These are phyloP conservation scores for Penelope pileata DNA, from an alignment of 2,113 vertebrate genomes.

Conservation along the genomic window DNA sequence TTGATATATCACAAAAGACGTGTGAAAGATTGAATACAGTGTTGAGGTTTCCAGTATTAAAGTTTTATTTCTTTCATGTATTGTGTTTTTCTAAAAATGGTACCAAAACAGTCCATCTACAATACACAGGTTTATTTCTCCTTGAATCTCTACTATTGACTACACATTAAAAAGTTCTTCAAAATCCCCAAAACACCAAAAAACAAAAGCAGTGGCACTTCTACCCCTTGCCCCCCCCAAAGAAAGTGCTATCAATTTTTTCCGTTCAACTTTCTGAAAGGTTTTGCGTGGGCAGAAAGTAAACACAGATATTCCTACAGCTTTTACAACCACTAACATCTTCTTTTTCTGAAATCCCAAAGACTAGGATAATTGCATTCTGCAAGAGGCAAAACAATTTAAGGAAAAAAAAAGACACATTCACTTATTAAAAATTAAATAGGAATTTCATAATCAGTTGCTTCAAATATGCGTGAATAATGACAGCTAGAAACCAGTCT, in stretches of 20 bases:
- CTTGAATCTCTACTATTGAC: not conserved
- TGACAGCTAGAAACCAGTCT: slow-evolving; percentile 25
- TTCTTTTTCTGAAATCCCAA: not conserved
- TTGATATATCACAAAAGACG: not conserved
- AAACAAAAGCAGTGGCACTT: not conserved
- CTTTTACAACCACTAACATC: not conserved
- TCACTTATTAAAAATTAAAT: slow-evolving; percentile 63
- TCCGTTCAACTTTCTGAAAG: not conserved
- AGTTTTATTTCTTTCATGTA: not conserved
- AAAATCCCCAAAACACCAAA: not conserved
- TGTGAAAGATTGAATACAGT: not conserved
- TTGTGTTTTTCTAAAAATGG: not conserved
- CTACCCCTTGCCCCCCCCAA: not conserved
- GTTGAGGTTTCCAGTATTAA: not conserved
- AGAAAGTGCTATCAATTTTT: not conserved
- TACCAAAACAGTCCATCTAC: not conserved
- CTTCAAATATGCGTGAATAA: slow-evolving; percentile 22
- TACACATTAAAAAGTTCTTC: not conserved
- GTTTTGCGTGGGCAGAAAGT: not conserved
- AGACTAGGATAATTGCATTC: slow-evolving; percentile 34
- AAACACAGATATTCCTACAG: not conserved
- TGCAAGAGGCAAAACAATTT: slow-evolving; percentile 31
- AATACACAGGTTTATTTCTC: not conserved
- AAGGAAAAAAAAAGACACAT: not conserved
- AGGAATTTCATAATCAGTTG: slow-evolving; percentile 33